phyloP scores from a whole-genome alignment of 1,140 invertebrate genomes.

The Choristoneura fumiferana region DNA sequence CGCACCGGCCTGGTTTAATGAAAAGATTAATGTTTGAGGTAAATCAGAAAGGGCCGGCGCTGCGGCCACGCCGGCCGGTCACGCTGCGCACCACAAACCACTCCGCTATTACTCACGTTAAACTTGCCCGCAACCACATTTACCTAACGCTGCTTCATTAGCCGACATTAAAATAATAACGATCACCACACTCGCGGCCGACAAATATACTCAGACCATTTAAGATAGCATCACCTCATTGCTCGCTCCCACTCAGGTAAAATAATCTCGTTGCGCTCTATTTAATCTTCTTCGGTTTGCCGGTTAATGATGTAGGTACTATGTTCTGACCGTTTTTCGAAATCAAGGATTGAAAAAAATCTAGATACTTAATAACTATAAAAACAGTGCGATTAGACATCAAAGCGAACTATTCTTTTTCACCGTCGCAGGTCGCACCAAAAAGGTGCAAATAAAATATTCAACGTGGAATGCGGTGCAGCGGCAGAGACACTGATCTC shows the following conservation, averaged over 20 bases:
- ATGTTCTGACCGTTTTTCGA: constrained; percentile 20
- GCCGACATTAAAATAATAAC: constrained; percentile 62
- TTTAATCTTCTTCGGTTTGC: constrained; percentile 8
- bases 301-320: constrained; percentile 19
- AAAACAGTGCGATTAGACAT: constrained; percentile 38
- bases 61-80: constrained; percentile 34
- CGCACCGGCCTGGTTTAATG: constrained; percentile 51
- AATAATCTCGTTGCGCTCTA: constrained; percentile 22
- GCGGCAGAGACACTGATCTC: constrained; percentile 53
- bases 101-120: constrained; percentile 48
- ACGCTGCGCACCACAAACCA: constrained; percentile 51
- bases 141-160: constrained; percentile 54
- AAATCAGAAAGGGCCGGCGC: constrained; percentile 51
- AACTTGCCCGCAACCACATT: constrained; percentile 49
- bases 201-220: constrained; percentile 30
- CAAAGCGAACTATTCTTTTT: constrained; percentile 45
- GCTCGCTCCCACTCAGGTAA: constrained; percentile 22
- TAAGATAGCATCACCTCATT: constrained; percentile 33
- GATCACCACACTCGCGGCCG: constrained; percentile 31
- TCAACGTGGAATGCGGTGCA: constrained; percentile 52
- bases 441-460: constrained; percentile 58
- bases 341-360: constrained; percentile 3
- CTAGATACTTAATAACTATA: no score
- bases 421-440: constrained; percentile 19
- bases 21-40: constrained; percentile 63